Evolutionary conservation across 2,113 vertebrate species (phyloP).

Genomic region (Cochlearius cochlearius): DNA sequence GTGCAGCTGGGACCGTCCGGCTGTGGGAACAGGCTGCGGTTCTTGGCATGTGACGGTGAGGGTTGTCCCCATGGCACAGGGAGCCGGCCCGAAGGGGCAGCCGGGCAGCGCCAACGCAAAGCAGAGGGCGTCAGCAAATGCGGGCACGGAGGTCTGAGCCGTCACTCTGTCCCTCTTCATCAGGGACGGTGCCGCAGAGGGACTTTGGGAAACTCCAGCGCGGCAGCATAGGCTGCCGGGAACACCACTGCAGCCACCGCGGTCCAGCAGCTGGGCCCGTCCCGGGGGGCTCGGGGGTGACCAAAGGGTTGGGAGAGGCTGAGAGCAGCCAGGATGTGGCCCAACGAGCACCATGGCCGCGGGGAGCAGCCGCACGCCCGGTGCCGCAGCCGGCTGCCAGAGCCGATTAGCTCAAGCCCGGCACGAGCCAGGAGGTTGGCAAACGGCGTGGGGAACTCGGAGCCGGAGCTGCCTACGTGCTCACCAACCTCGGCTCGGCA

Average conservation of each 20-base stretch:
- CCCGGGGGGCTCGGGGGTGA: background rate
- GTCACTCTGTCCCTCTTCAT: fast-evolving
- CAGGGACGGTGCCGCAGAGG: fast-evolving
- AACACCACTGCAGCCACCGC: background rate
- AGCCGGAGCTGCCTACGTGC: background rate
- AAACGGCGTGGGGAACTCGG: fast-evolving
- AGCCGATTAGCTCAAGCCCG: background rate
- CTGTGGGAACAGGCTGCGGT: background rate
- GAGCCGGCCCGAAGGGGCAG: background rate
- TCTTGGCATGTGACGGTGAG: fast-evolving
- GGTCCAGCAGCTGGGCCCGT: background rate
- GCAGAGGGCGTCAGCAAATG: fast-evolving
- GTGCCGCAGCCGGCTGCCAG: background rate
- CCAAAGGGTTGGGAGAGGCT: background rate
- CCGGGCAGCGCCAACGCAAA: fast-evolving
- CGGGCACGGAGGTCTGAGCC: fast-evolving
- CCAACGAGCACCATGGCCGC: fast-evolving
- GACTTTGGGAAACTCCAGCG: background rate
- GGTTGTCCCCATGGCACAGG: background rate
- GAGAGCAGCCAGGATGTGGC: background rate
- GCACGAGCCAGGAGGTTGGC: background rate
- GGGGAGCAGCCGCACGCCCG: fast-evolving
- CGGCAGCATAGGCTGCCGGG: background rate
- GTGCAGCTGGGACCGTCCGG: background rate
- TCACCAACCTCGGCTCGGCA: background rate